These are phyloP conservation scores for Potamarius usumacintae DNA, from an alignment of 2,113 vertebrate species.

Conservation along the genomic window DNA sequence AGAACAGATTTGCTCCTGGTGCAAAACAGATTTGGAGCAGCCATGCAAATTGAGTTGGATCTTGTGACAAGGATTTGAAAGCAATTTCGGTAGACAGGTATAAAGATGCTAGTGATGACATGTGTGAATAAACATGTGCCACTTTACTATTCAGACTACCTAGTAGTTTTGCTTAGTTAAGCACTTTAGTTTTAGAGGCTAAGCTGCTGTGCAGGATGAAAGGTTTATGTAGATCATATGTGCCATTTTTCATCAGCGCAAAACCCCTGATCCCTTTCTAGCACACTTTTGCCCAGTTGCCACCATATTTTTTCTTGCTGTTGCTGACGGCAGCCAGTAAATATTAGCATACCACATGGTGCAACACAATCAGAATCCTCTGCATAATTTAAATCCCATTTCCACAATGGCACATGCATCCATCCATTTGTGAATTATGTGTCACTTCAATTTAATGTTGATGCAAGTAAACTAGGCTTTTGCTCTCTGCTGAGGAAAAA, in stretches of 20 bases:
- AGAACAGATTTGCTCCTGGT: not conserved
- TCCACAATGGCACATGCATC: conserved; percentile 23
- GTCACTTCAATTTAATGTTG: conserved; percentile 47
- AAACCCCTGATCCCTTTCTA: conserved; percentile 25
- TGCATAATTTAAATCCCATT: conserved; percentile 51
- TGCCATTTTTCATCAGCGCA: conserved; percentile 13
- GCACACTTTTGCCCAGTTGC: not conserved
- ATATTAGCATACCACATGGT: conserved; percentile 36
- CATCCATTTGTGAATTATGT: conserved; percentile 42
- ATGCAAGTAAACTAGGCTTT: conserved; percentile 25
- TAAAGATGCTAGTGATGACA: not conserved
- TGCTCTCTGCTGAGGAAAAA: conserved; percentile 15
- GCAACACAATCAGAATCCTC: conserved; percentile 38
- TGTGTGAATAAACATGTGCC: not conserved
- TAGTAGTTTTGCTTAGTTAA: not conserved
- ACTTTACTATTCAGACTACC: conserved; percentile 6
- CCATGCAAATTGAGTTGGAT: not conserved
- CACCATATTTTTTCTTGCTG: conserved; percentile 13
- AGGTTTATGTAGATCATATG: conserved; percentile 18
- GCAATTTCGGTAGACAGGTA: not conserved
- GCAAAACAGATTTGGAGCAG: not conserved
- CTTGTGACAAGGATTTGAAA: not conserved
- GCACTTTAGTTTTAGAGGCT: conserved; percentile 13
- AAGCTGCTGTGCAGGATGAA: conserved; percentile 34
- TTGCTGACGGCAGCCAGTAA: conserved; percentile 31